Percentiles rank a stretch among this genome's conserved stretches.
Evolutionary conservation across 2,888 invertebrate species (phyloP).

Genomic region (Hyposoter didymator): DNA sequence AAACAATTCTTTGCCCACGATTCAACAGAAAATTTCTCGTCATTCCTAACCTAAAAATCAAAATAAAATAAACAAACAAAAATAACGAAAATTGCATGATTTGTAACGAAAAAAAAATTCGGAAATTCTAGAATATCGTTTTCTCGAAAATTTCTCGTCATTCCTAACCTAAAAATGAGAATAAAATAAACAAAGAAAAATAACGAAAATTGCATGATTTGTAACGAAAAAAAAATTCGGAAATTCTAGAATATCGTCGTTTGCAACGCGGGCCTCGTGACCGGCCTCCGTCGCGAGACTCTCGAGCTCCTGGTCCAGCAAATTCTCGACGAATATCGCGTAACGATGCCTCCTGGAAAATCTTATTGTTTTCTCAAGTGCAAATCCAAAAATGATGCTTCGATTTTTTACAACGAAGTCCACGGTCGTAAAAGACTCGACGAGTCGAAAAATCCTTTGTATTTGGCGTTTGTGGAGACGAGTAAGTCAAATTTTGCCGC

Average conservation of each 20-base stretch:
- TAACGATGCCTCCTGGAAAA: slow-evolving; percentile 91
- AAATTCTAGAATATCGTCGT: slow-evolving; percentile 89
- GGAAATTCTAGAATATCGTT: slow-evolving; percentile 88
- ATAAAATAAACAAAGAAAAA: not conserved
- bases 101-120: not conserved
- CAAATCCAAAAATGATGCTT: slow-evolving; percentile 85
- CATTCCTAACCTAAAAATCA: not conserved
- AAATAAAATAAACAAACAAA: not conserved
- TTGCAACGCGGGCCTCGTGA: slow-evolving; percentile 95
- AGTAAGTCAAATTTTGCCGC: slow-evolving; percentile 83
- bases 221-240: slow-evolving; percentile 19
- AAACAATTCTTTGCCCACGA: too few relatives aligned
- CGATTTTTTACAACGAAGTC: slow-evolving; percentile 85
- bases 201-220: not conserved
- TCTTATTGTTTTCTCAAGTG: slow-evolving; percentile 92
- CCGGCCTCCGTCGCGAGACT: slow-evolving; percentile 89
- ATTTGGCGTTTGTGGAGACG: slow-evolving; percentile 87
- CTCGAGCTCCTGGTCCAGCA: slow-evolving; percentile 86
- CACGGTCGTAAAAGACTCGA: slow-evolving; percentile 87
- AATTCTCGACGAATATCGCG: slow-evolving; percentile 86
- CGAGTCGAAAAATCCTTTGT: slow-evolving; percentile 87
- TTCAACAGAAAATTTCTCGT: not conserved
- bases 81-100: not conserved
- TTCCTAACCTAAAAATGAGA: not conserved
- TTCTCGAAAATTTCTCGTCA: too few relatives aligned